Base-by-base conservation (phyloP, 1,140 invertebrate genomes). In the Drosophila bifasciata region DNA sequence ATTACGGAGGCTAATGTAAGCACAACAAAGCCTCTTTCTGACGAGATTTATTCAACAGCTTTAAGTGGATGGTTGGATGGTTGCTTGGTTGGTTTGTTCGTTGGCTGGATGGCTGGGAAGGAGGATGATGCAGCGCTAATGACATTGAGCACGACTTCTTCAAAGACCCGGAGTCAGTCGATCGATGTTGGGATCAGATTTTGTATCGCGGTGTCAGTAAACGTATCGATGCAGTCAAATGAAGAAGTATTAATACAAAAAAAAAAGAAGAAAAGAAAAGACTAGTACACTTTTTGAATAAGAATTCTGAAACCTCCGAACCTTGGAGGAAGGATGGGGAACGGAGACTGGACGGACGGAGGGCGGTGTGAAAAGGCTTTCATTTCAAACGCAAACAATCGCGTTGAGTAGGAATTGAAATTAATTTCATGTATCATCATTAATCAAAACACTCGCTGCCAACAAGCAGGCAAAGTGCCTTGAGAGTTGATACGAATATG, bases 351-450 rank as follows among this genome's bases (percentile, higher is more conserved):
- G 11, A 5, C 21, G 55, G 58, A 58, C 21, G 55, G 58, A 64
- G 51, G 58, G 73, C 77, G 77, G 83, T 78, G 81, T 86, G 81
- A 86, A 86, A 88, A 75, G 81, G 61, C 83, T 88, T 86, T 88
- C 83, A 86, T 86, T 86, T 81, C 83, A 86, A 88, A 81, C 69
- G 81, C 83, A 86, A 85, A 86, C 83, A 86, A 86, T 89, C 83
- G 78, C 55, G 61, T 43, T 52, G 79, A 76, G 78, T 79, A 76
- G 78, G 74, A 86, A 88, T 86, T 88, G 83, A 86, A 86, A 86
- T 88, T 86, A 86, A 86, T 89, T 86, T 88, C 83, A 86, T 88
- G 84, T 86, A 86, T 86, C 83, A 86, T 86, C 83, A 86, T 86
- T 89, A 88, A 86, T 86, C 83, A 86, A 86, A 86, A 86, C 83